Evolutionary conservation across 2,113 vertebrate genomes (phyloP).

Genomic region (Lepidothrix coronata): DNA sequence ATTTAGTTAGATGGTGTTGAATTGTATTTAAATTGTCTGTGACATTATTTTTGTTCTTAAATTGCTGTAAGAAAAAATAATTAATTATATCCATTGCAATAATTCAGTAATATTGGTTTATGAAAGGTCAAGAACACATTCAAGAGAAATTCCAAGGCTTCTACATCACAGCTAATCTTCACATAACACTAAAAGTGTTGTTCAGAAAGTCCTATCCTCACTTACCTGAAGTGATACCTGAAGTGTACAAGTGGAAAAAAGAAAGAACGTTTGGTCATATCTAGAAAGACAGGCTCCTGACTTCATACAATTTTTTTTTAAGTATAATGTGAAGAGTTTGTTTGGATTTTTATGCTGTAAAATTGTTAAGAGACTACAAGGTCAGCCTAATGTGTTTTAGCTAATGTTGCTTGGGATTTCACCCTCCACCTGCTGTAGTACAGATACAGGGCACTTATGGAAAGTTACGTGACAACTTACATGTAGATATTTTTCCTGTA

Average conservation of each 20-base stretch:
- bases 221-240: neutral
- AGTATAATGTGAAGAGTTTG: neutral
- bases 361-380: neutral
- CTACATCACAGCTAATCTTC: neutral
- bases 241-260: neutral
- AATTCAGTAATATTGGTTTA: neutral
- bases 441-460: neutral
- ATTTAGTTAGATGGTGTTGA: neutral
- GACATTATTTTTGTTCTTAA: neutral
- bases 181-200: neutral
- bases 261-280: neutral
- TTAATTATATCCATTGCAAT: neutral
- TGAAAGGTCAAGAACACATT: neutral
- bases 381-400: neutral
- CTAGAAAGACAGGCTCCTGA: neutral
- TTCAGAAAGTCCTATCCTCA: neutral
- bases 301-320: neutral
- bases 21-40: neutral
- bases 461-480: neutral
- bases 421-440: neutral
- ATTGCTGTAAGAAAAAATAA: neutral
- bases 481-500: neutral
- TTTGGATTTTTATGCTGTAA: neutral
- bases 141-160: neutral
- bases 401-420: neutral